Base-by-base conservation (phyloP, 2,113 vertebrate species). In the Gobius niger region DNA sequence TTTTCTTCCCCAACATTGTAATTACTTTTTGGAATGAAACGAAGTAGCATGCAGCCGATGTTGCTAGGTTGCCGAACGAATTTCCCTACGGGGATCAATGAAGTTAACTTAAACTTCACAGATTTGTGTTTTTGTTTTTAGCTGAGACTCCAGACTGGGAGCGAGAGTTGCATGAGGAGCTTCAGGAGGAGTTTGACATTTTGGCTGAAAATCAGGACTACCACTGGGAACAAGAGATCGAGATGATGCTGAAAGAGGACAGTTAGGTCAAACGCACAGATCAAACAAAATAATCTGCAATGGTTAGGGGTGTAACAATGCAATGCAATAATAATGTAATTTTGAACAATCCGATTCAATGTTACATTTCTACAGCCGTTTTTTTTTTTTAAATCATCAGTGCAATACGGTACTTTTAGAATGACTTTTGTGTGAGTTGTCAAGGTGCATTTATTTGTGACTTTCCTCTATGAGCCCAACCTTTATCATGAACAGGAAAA, bases 171-270 rank as follows among this genome's bases (percentile, higher is more conserved):
- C 96, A 97, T 69, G 93, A 95, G 75, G 95, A 98, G 53, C 94
- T 98, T 64, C 94, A 95, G 71, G 96, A 95, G 71, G 96, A 96
- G 70, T 97, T 95, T 12, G 95, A 97, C 69, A 93, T 97, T 73
- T 93, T 96, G 72, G 86, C 92, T 0, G 95, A 95, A 72, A 95
- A 94, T 68, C 87, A 87, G 3, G 93, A 96, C 72, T 94, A 95
- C 60, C 94, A 93, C 86, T 98, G 96, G 96, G 96, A 96, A 85
- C 93, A 92, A 69, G 95, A 96, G 92, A 98, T 98, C 49, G 96
- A 98, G 80, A 93, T 96, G 82, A 94, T 98, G 94, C 87, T 98
- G 9, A 94, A 95, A 80, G 94, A 91, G 60, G 94, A 95, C 63
- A 93, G 91, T 76, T 95, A 92, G 24, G 12, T 14, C 16, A 10